Evolutionary conservation across 2,888 invertebrate species (phyloP).

Genomic region (Dascillus cervinus): DNA sequence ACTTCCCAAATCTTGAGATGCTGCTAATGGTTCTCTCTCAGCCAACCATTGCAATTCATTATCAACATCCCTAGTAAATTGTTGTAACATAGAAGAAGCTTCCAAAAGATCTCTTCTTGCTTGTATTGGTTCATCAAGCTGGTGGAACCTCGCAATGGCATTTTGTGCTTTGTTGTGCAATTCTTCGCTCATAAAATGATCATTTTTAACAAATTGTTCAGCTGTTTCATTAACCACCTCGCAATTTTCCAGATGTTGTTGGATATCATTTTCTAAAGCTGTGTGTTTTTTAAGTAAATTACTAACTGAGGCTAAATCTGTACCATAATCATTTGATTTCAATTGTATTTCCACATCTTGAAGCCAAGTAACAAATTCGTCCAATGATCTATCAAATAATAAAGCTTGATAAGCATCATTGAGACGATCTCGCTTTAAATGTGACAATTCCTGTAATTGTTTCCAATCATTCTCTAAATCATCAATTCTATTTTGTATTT

Average conservation of each 20-base stretch:
- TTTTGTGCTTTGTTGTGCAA: slow-evolving; percentile 66
- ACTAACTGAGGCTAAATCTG: slow-evolving; percentile 79
- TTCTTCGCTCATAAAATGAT: slow-evolving; percentile 87
- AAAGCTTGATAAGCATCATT: slow-evolving; percentile 89
- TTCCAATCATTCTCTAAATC: slow-evolving; percentile 84
- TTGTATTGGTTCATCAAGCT: slow-evolving; percentile 81
- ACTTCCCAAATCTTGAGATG: slow-evolving; percentile 57
- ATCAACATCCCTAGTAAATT: slow-evolving; percentile 85
- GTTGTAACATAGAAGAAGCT: slow-evolving; percentile 79
- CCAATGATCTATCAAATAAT: slow-evolving; percentile 78
- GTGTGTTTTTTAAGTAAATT: slow-evolving; percentile 73
- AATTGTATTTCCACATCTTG: slow-evolving; percentile 78
- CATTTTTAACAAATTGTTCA: slow-evolving; percentile 65
- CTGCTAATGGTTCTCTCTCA: slow-evolving; percentile 64
- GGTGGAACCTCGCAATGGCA: slow-evolving; percentile 51
- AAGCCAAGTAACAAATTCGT: slow-evolving; percentile 91
- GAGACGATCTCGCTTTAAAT: slow-evolving; percentile 74
- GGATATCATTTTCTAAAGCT: slow-evolving; percentile 79
- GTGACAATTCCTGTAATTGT: slow-evolving; percentile 72
- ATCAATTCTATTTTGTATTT: slow-evolving; percentile 75
- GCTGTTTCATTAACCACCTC: slow-evolving; percentile 73
- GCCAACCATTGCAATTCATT: slow-evolving; percentile 90
- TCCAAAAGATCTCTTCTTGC: slow-evolving; percentile 87
- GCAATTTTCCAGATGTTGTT: slow-evolving; percentile 76
- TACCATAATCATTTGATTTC: slow-evolving; percentile 71